Evolutionary conservation across 2,888 invertebrate genomes (phyloP), one percentile per base, ranked within the genome.

Genomic region (Poecilus cupreus): DNA sequence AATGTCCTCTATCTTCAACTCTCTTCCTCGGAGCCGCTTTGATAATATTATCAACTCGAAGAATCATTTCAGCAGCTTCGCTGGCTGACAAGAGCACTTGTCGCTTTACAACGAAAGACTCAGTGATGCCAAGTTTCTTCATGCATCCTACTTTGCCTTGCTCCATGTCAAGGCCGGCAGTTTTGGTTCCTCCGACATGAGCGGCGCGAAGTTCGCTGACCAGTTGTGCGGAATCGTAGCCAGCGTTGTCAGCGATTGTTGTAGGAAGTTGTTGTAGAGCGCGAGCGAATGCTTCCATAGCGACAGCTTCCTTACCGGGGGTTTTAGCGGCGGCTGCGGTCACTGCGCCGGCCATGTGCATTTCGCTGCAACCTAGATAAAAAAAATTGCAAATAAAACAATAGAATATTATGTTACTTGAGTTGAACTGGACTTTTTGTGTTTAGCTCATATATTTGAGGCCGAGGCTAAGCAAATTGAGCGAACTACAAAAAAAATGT

Each of bases 11-110:
- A 89, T 98, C 98, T 82, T 95, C 95, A 0, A 93, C 94, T 83
- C 98, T 94, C 86, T 93, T 94, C 84, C 97, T 93, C 6, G 97
- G 97, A 32, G 97, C 97, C 8, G 97, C 93, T 89, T 94, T 96
- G 83, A 99, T 94, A 85, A 99, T 99, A 90, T 98, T 95, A 89
- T 99, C 99, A 0, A 99, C 99, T 79, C 99, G 94, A 18, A 99
- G 92, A 86, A 99, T 99, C 96, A 99, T 98, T 90, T 99, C 99
- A 0, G 99, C 98, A 0, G 99, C 99, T 89, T 99, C 99, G 0
- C 97, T 90, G 0, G 98, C 99, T 5, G 98, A 97, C 82, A 97
- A 87, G 78, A 99, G 90, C 70, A 99, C 98, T 89, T 99, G 98
- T 37, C 97, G 92, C 89, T 99, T 99, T 5, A 99, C 99, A 32